Evolutionary conservation across 2,797 vertebrate species (phyloP), one percentile per base, ranked within the genome.

Genomic region (Galago senegalensis): DNA sequence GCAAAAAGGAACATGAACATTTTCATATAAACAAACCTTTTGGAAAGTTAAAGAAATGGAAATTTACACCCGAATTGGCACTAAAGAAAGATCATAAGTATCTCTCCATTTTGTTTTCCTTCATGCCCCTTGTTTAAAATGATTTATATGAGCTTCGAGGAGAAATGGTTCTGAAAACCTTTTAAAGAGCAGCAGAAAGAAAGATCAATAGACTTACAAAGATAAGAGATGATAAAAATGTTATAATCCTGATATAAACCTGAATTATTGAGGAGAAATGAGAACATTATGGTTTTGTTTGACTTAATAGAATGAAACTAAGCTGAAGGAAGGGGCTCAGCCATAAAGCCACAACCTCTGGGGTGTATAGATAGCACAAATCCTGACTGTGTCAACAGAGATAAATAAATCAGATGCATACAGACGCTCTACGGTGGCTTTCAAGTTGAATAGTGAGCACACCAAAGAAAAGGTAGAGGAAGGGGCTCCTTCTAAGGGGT

Each of bases 221-320:
- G 60, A 65, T 5, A 40, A 5, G 67, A 34, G 58, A 46, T 72
- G 75, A 81, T 60, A 95, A 76, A 96, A 91, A 81, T 17, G 8
- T 34, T 67, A 67, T 67, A 67, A 67, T n/a, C 65, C 17, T 82
- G 21, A 84, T 81, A 87, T 31, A 53, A 93, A 70, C 29, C 31
- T 92, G 56, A 89, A 95, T 97, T 93, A 90, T 84, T 95, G 58
- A 91, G 69, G 31, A 86, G 29, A 85, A 89, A 92, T 67, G 37
- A 65, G 43, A 84, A 49, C 16, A 69, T 85, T 70, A 79, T 82
- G 53, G 49, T 87, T 87, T 81, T 87, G 13, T 84, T 91, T 86
- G 43, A 93, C 46, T 87, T 96, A 34, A 29, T 80, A 56, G 73
- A 63, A 37, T 79, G 23, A 94, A 94, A 87, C 1, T 56, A 58